Base-by-base conservation (phyloP, 2,797 vertebrate genomes). In the Chelonia mydas region DNA sequence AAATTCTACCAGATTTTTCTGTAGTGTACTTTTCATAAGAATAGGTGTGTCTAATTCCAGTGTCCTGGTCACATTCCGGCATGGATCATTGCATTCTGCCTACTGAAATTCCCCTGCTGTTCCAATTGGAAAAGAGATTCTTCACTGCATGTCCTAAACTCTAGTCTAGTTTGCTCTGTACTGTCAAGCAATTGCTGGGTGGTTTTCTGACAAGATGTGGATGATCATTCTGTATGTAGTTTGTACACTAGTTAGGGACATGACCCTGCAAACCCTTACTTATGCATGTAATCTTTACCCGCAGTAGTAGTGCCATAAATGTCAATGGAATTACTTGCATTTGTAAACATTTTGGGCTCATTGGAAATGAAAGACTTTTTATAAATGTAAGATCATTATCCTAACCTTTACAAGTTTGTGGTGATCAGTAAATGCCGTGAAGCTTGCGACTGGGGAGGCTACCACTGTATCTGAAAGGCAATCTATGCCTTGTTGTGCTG, bases 1-100 rank as follows among this genome's bases (percentile, higher is more conserved):
- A 49, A 49, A 77, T 28, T 28, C 15, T 31, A 0, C 0, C 11
- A 57, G 37, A 7, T 17, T 90, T 1, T 15, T 90, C 27, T 4
- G 2, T 6, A 8, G 51, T 41, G n/a, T 3, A 17, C 54, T 8
- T n/a, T 6, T n/a, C 0, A 0, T 76, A 57, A 77, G n/a, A 45
- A 6, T n/a, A 25, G n/a, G 84, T 72, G 31, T 0, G 0, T 76
- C 37, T 51, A 31, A 15, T 91, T 81, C 2, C 11, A 31, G 41
- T 47, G 2, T 9, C 54, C 17, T 1, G 81, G 28, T 59, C 12
- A 13, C 25, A 27, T 13, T 37, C 17, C 55, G 51, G 25, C 49
- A 13, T n/a, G 15, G 49, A 74, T 21, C 7, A 6, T 89, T 33
- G 72, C 11, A 51, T 88, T 47, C 51, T 83, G 3, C 82, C 57